Evolutionary conservation across 2,113 vertebrate genomes (phyloP), one percentile per base, ranked within the genome.

Genomic region (Callospermophilus lateralis): DNA sequence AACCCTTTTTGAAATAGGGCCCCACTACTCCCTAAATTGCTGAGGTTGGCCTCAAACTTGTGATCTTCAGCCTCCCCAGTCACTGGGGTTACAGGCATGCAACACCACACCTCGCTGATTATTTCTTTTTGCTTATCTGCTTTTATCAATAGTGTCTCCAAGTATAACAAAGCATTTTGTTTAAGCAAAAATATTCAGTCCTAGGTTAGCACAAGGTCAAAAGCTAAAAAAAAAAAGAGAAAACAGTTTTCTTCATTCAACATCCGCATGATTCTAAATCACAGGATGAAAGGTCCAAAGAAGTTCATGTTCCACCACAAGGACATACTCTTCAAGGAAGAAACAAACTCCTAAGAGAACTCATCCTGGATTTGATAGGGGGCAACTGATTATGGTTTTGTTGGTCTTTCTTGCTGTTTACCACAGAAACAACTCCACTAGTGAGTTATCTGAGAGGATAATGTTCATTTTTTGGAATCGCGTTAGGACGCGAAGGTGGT

Each of bases 151-250:
- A 70, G 55, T 93, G 83, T 61, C 34, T 61, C 24, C 78, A 92
- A 65, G 70, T 51, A 88, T 76, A 48, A 84, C 84, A 78, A 90
- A 81, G 58, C 45, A 94, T n/a, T 95, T 83, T 8, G 4, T 11
- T 26, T 12, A 86, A 70, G 42, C 84, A 72, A 94, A 89, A 94
- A 81, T 61, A 93, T n/a, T 95, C n/a, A 89, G 65, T 63, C 55
- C 55, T 2, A 42, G 30, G 4, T 76, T 84, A 76, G 24, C 51
- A 84, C 96, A 96, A 92, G 32, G 15, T 74, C 51, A 83, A 89
- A 61, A 95, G 53, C 48, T 58, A 24, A 65, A 81, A 90, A 48
- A 73, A 26, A n/a, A n/a, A 13, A 78, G 88, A 95, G 22, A 87
- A 90, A 86, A 81, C 9, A 80, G 83, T 63, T 92, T 65, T 58